Evolutionary conservation across 2,797 vertebrate species (phyloP).

Genomic region (Eulemur coronatus): DNA sequence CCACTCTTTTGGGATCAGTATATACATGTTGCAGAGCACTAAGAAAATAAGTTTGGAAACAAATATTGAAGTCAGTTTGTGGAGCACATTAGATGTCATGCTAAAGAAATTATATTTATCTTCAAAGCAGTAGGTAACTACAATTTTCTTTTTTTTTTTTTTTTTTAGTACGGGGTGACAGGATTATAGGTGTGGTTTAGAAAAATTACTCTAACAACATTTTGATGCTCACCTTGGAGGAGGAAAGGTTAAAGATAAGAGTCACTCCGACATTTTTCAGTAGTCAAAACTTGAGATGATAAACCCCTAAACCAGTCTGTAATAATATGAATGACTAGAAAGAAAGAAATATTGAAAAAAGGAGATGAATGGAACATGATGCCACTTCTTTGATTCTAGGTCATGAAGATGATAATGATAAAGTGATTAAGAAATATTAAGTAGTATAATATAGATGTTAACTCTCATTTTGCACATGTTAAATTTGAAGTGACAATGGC

Average conservation of each 20-base stretch:
- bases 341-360: background rate
- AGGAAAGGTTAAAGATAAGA: background rate
- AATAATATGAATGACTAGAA: background rate
- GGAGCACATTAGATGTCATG: background rate
- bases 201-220: background rate
- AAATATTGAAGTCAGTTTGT: background rate
- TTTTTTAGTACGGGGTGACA: background rate
- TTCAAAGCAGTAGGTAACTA: background rate
- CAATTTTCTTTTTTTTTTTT: background rate
- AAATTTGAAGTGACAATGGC: background rate
- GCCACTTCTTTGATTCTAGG: background rate
- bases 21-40: background rate
- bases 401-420: background rate
- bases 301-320: background rate
- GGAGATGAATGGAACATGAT: background rate
- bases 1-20: background rate
- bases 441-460: background rate
- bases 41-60: background rate
- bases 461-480: background rate
- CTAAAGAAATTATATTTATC: background rate
- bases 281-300: background rate
- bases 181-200: background rate
- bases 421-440: background rate
- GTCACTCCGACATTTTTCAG: background rate
- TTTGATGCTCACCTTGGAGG: background rate